phyloP scores from a whole-genome alignment of 2,888 invertebrate species.

The Adela reaumurella region DNA sequence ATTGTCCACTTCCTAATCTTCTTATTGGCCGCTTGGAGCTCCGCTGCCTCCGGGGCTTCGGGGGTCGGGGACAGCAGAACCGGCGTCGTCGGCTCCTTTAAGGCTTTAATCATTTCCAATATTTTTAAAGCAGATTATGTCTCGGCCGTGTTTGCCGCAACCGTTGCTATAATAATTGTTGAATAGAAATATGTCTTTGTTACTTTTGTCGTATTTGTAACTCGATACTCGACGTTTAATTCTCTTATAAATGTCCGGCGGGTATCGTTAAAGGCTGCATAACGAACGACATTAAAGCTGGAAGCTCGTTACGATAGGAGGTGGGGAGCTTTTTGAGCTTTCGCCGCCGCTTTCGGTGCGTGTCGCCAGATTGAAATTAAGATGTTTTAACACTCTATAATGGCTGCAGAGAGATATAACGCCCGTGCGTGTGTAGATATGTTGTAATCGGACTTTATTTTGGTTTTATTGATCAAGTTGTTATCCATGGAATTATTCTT shows the following conservation, averaged over 20 bases:
- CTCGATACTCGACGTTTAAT: background rate
- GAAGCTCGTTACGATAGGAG: background rate
- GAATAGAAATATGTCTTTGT: background rate
- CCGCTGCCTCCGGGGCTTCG: no score
- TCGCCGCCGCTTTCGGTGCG: background rate
- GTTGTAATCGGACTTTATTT: background rate
- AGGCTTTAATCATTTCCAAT: background rate
- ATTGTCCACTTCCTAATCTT: no score
- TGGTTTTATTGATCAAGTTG: no score
- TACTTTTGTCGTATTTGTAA: background rate
- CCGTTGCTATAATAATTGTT: background rate
- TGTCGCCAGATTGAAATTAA: slow-evolving; percentile 40
- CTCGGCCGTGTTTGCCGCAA: background rate
- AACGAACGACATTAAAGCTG: background rate
- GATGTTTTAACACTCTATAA: slow-evolving; percentile 26
- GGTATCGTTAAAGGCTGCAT: background rate
- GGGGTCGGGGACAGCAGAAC: no score
- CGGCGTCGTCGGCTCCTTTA: background rate
- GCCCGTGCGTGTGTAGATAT: background rate
- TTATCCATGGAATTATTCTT: no score
- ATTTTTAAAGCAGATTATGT: background rate
- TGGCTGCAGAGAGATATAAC: background rate
- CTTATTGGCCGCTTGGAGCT: no score
- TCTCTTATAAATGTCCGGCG: background rate
- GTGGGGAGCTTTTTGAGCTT: background rate